Base-by-base conservation (phyloP, 2,113 vertebrate genomes). In the Semnornis frantzii region DNA sequence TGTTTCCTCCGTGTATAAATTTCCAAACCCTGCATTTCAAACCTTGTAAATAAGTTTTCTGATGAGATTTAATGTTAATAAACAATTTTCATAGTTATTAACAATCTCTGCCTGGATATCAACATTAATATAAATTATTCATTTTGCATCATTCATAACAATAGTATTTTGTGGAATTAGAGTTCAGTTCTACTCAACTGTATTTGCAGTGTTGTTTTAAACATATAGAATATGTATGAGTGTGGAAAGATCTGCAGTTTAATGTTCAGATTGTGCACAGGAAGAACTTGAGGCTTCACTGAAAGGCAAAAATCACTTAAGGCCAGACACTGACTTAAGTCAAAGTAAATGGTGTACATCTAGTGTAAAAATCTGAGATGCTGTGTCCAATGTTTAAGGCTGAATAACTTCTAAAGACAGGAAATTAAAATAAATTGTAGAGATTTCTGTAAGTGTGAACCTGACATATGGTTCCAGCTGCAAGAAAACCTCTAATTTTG, bases 161-260 rank as follows among this genome's bases (percentile, higher is more conserved):
- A 15, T 81, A 92, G 70, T 60, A 58, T 28, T 90, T 94, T 80
- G 68, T 88, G 77, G 83, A 89, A 74, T 81, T 92, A 84, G 58
- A 68, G 37, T 37, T 96, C 78, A 88, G 77, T 44, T 42, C 65
- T 68, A 42, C 80, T 84, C 94, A 83, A 25, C 69, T 83, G 33
- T 57, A 84, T 17, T 50, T 79, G 59, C 77, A 90, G 62, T 71
- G 37, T 85, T 91, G 58, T 78, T 95, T 91, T 92, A 87, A 81
- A 90, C 77, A 57, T 90, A 52, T 6, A 52, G 50, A 23, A 52
- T 24, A 81, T 71, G 6, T 74, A n/a, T 59, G 20, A 73, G 73
- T 90, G 73, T 90, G 91, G 77, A 82, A 92, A 90, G 69, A 92
- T 64, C 24, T 58, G 72, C 85, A 70, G 42, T 89, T 31, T 58